phyloP scores from a whole-genome alignment of 1,140 invertebrate species.

The Bombus impatiens region DNA sequence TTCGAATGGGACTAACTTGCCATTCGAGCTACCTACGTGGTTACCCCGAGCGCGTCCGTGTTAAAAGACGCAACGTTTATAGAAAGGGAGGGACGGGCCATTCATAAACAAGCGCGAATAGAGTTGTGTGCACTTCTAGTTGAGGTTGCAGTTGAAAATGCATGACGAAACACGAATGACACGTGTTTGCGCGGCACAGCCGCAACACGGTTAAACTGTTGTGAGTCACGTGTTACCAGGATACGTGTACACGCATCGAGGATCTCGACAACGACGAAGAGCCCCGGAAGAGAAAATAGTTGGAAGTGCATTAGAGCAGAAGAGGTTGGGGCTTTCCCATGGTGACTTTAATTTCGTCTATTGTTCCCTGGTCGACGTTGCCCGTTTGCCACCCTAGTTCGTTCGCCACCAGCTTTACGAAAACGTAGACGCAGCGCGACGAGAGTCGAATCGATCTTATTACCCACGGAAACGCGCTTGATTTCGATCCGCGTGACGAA shows the following conservation, averaged over 20 bases:
- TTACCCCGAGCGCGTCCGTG: neutral
- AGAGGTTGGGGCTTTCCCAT: slow-evolving; percentile 80
- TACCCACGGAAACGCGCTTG: too few species aligned
- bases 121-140: neutral
- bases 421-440: neutral
- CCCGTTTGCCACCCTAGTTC: slow-evolving; percentile 71
- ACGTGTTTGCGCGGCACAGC: slow-evolving; percentile 22
- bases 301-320: slow-evolving; percentile 76
- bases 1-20: neutral
- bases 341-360: slow-evolving; percentile 79
- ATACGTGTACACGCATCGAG: slow-evolving; percentile 62
- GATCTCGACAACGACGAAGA: slow-evolving; percentile 71
- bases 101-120: slow-evolving; percentile 5
- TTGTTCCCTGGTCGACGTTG: slow-evolving; percentile 71
- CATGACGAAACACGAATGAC: slow-evolving; percentile 34
- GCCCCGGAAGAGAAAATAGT: slow-evolving; percentile 65
- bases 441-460: neutral
- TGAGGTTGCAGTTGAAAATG: slow-evolving; percentile 33
- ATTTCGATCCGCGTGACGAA: too few species aligned
- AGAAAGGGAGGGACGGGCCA: slow-evolving; percentile 16
- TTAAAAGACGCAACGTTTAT: neutral
- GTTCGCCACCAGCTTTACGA: slow-evolving; percentile 46
- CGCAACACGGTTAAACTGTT: slow-evolving; percentile 65
- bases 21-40: neutral
- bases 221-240: slow-evolving; percentile 73